phyloP scores from a whole-genome alignment of 2,797 vertebrate species.

The Benthosema pterotum region DNA sequence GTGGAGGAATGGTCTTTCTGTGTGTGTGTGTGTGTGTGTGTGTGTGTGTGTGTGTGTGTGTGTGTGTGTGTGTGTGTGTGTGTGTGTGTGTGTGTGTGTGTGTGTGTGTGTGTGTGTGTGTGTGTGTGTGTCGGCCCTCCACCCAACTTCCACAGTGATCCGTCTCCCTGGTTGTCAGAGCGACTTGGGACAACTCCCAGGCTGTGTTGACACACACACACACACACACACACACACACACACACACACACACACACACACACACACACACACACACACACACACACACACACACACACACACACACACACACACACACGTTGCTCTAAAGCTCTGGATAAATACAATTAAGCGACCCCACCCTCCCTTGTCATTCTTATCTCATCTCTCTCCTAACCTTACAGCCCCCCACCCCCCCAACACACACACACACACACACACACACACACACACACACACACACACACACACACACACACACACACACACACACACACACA shows the following conservation, averaged over 20 bases:
- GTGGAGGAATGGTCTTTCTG: no score
- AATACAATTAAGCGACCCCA: slow-evolving; percentile 70
- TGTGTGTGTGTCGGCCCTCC: slow-evolving; percentile 35
- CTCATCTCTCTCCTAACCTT: slow-evolving; percentile 72
- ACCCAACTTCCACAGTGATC: slow-evolving; percentile 66
- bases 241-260: no score
- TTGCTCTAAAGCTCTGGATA: slow-evolving; percentile 60
- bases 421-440: slow-evolving; percentile 23
- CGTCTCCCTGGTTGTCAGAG: slow-evolving; percentile 64
- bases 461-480: slow-evolving; percentile 6
- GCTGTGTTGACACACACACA: slow-evolving; percentile 52
- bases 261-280: no score
- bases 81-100: no score
- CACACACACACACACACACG: no score
- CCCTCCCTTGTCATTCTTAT: slow-evolving; percentile 71
- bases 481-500: slow-evolving; percentile 16
- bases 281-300: no score
- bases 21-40: no score
- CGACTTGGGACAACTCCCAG: slow-evolving; percentile 64
- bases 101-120: slow-evolving; percentile 40
- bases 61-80: no score
- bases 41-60: not conserved
- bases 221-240: no score
- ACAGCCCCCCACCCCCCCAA: slow-evolving; percentile 11
- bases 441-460: slow-evolving; percentile 12